Evolutionary conservation across 1,140 invertebrate genomes (phyloP), one percentile per base, ranked within the genome.

Genomic region (Sarcophaga peregrina): DNA sequence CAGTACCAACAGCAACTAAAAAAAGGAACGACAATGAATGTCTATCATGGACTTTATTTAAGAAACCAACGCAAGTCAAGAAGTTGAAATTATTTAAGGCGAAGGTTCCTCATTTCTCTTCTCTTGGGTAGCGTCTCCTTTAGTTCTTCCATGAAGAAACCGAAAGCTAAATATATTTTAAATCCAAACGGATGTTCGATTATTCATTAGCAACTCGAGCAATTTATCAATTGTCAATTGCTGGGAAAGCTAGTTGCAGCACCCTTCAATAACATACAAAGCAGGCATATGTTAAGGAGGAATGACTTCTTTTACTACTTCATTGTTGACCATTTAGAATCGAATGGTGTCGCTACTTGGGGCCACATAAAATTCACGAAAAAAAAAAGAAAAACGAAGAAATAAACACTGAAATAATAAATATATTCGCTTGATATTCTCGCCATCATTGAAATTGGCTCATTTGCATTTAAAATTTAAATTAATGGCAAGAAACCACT

Each of bases 381-480:
- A 37, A 37, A 37, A 37, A 37, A 37, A 37, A 37, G 4, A 37
- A 37, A 37, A 37, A 37, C 25, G 4, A 37, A 37, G 25, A 37
- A 37, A 37, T 37, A 37, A 37, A 37, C 7, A 50, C 17, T 17
- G 17, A 25, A 37, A 4, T 37, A 37, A 37, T 37, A 37, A n/a
- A 78, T 80, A 83, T 10, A 1, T 68, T 82, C 47, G 54, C 80
- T 20, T 46, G 58, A 78, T 75, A 15, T 78, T 86, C 87, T 86
- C 86, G 83, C 83, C n/a, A 78, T 45, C 13, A 78, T 50, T 78
- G 82, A 89, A 89, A 89, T 89, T 89, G 87, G 88, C 87, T 89
- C 85, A 89, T 89, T 89, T 89, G 87, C 87, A 89, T 89, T 88
- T 86, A 85, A 88, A 89, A 89, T 89, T 89, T 88, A 88, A 89